phyloP scores from a whole-genome alignment of 2,797 vertebrate genomes.

The Aratinga solstitialis region DNA sequence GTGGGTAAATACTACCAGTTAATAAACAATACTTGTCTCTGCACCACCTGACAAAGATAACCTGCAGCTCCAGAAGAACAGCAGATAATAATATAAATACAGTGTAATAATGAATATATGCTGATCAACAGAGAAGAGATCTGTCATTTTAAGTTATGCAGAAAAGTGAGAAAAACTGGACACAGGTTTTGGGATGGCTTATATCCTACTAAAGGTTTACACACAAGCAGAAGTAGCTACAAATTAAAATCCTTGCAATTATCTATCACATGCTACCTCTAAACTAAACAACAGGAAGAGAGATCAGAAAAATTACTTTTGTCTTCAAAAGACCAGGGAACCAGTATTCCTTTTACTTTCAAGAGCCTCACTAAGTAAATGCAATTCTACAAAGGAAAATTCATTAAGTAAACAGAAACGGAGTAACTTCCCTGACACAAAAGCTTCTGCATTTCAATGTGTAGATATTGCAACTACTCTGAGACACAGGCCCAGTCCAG shows the following conservation, averaged over 20 bases:
- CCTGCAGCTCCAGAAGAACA: neutral
- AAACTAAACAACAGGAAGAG: neutral
- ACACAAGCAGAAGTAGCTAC: neutral
- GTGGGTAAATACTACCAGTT: constrained; percentile 5
- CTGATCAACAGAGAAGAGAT: neutral
- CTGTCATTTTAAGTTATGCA: neutral
- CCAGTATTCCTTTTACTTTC: neutral
- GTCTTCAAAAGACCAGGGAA: neutral
- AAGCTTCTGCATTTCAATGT: neutral
- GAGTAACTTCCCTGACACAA: neutral
- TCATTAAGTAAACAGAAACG: neutral
- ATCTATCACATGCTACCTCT: neutral
- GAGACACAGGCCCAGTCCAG: neutral
- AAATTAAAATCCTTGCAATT: neutral
- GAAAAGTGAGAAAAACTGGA: neutral
- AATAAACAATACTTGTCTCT: neutral
- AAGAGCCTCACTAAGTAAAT: neutral
- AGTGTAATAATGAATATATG: neutral
- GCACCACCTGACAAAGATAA: neutral
- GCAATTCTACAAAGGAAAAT: neutral
- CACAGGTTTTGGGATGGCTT: neutral
- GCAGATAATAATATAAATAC: neutral
- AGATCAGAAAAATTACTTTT: neutral
- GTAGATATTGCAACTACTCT: neutral
- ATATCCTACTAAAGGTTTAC: neutral